Conservation (phyloP, 1,140 invertebrate genomes). For the Caenorhabditis latens region DNA sequence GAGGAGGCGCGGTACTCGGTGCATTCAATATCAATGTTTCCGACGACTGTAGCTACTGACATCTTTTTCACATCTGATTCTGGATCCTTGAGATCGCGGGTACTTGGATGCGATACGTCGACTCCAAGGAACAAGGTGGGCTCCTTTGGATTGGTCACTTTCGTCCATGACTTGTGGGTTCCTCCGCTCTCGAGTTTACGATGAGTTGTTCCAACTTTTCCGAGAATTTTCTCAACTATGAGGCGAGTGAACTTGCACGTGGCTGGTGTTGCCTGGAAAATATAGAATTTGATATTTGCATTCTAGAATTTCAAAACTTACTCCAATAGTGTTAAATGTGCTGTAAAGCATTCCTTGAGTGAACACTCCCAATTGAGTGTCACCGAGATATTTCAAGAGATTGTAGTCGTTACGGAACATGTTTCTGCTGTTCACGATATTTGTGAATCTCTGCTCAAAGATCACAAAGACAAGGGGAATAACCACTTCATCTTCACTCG, state of each 20-base stretch:
- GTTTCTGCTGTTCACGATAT: background rate
- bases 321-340: too few relatives aligned
- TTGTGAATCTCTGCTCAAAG: background rate
- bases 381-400: too few relatives aligned
- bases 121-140: conserved; percentile 41
- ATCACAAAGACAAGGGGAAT: background rate
- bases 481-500: background rate
- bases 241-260: background rate
- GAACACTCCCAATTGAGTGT: too few relatives aligned
- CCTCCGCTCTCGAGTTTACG: background rate
- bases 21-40: conserved; percentile 51
- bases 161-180: conserved; percentile 29
- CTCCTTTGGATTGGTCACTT: background rate
- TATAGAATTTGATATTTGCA: too few relatives aligned
- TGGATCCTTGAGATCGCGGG: background rate
- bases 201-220: conserved; percentile 50
- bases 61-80: background rate
- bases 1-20: background rate
- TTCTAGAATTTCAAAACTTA: too few relatives aligned
- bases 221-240: conserved; percentile 31
- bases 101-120: conserved; percentile 50
- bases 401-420: background rate
- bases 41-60: conserved; percentile 50
- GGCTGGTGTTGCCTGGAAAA: background rate
- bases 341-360: too few relatives aligned